phyloP scores from a whole-genome alignment of 2,113 vertebrate species.

The Odontophorus gujanensis region DNA sequence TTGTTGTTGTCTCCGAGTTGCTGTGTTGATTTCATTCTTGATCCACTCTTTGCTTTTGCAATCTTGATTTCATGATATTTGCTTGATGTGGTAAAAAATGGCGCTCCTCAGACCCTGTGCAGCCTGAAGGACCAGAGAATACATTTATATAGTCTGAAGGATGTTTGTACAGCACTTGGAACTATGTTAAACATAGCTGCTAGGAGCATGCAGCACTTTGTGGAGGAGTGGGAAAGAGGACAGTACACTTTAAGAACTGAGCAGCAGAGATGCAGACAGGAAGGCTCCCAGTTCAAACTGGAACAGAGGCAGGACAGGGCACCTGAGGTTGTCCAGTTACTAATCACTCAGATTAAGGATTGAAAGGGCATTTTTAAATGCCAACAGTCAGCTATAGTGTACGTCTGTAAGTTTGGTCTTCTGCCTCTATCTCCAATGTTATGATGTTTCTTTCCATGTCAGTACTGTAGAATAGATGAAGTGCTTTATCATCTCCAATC shows the following conservation, averaged over 20 bases:
- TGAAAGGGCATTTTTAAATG: neutral
- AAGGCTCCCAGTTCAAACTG: neutral
- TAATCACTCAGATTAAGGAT: neutral
- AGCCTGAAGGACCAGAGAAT: neutral
- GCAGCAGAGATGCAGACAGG: neutral
- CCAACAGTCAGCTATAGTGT: neutral
- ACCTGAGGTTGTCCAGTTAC: neutral
- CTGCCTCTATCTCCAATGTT: neutral
- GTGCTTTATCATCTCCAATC: neutral
- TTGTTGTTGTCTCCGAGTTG: neutral
- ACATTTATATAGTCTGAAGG: neutral
- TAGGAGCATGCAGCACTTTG: neutral
- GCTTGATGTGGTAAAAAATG: neutral
- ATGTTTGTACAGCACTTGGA: slow-evolving; percentile 18
- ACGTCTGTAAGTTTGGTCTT: neutral
- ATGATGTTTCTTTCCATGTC: neutral
- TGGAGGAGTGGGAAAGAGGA: neutral
- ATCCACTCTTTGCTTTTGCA: neutral
- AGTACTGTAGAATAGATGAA: neutral
- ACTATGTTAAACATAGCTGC: neutral
- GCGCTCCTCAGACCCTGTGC: neutral
- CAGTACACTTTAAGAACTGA: neutral
- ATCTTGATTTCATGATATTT: neutral
- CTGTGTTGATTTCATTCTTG: neutral
- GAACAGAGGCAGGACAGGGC: neutral